Conservation (phyloP, 2,113 vertebrate species). For the Microtus ochrogaster region DNA sequence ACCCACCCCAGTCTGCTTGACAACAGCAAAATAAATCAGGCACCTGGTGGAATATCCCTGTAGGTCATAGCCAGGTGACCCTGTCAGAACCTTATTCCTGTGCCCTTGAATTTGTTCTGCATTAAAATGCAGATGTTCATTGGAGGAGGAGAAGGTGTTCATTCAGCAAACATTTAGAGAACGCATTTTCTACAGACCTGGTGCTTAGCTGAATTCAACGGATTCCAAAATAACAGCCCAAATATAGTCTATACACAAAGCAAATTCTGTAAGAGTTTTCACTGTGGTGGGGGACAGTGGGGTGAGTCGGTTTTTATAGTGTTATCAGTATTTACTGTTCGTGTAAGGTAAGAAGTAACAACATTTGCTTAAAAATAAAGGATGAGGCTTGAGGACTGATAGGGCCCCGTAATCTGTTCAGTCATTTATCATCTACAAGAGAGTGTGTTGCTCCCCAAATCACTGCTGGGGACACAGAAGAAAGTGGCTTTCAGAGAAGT, state of each 20-base stretch:
- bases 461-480: not conserved
- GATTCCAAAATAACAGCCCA: not conserved
- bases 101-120: not conserved
- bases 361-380: constrained; percentile 27
- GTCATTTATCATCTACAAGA: not conserved
- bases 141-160: not conserved
- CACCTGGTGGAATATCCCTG: not conserved
- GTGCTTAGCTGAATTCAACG: not conserved
- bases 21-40: not conserved
- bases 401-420: fast-evolving
- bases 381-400: not conserved
- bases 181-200: not conserved
- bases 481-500: not conserved
- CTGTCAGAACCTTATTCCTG: not conserved
- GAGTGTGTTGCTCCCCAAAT: not conserved
- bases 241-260: not conserved
- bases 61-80: not conserved
- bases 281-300: not conserved
- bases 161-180: not conserved
- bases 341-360: constrained; percentile 34
- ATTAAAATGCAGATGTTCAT: not conserved
- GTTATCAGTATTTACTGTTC: constrained; percentile 20
- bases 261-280: not conserved
- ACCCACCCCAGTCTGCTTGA: not conserved
- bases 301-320: constrained; percentile 27